Evolutionary conservation across 2,797 vertebrate genomes (phyloP).

Genomic region (Ptychadena robeensis): DNA sequence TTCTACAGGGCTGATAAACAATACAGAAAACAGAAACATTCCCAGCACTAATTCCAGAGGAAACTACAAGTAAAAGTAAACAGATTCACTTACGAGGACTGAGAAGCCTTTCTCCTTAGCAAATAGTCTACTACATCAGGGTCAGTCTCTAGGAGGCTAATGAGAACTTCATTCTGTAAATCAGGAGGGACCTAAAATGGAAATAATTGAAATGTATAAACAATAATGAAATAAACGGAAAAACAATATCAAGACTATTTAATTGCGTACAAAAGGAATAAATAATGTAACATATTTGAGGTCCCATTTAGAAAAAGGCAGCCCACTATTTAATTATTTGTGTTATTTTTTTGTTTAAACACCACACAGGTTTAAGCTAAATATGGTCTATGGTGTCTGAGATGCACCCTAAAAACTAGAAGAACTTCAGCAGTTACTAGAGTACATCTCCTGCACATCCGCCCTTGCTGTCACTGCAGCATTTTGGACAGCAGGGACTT

Average conservation of each 20-base stretch:
- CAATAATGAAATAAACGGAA: background rate
- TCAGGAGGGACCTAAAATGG: slow-evolving; percentile 86
- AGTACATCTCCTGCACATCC: too few relatives aligned
- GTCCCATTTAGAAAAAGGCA: background rate
- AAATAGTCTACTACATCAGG: slow-evolving; percentile 96
- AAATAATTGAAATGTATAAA: slow-evolving; percentile 1
- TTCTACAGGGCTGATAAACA: slow-evolving; percentile 42
- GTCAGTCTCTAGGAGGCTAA: slow-evolving; percentile 91
- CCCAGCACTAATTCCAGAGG: slow-evolving; percentile 38
- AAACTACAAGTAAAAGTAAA: slow-evolving; percentile 59
- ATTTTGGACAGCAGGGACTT: too few relatives aligned
- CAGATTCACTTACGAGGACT: slow-evolving; percentile 83
- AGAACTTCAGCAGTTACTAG: too few relatives aligned
- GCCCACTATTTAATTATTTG: too few relatives aligned
- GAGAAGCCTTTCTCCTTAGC: slow-evolving; percentile 91
- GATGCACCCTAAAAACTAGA: too few relatives aligned
- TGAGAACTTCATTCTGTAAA: slow-evolving; percentile 94
- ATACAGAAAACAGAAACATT: slow-evolving; percentile 66
- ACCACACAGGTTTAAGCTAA: too few relatives aligned
- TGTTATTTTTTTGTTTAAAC: background rate
- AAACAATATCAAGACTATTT: background rate
- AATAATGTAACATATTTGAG: background rate
- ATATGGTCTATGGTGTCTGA: too few relatives aligned
- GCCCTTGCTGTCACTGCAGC: too few relatives aligned
- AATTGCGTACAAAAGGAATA: too few relatives aligned